These are phyloP conservation scores for Labeo rohita DNA, from an alignment of 2,113 vertebrate species.

Conservation along the genomic window DNA sequence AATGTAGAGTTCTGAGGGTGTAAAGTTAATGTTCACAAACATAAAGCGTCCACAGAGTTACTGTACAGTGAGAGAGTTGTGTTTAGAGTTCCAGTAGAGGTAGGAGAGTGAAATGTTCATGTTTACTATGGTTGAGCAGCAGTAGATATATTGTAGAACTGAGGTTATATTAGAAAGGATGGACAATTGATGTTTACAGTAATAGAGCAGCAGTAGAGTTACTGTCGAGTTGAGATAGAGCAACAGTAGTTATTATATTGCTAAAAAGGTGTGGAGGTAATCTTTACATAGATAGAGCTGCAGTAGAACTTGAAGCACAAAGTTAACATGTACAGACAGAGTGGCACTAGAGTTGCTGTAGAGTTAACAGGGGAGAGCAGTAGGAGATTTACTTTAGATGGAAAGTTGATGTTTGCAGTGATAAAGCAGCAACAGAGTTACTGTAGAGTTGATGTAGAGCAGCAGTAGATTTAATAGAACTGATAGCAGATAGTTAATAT, in stretches of 20 bases:
- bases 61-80: not conserved
- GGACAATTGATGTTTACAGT: too few relatives aligned
- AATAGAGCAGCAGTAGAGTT: too few relatives aligned
- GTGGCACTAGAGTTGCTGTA: not conserved
- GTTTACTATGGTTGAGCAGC: constrained; percentile 69
- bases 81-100: not conserved
- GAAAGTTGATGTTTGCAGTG: not conserved
- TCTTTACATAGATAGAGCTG: not conserved
- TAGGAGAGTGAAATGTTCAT: not conserved
- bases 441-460: not conserved
- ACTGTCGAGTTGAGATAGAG: not conserved
- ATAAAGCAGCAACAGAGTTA: not conserved
- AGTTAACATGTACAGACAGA: not conserved
- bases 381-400: too few relatives aligned
- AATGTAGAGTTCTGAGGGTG: not conserved
- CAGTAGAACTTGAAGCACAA: not conserved
- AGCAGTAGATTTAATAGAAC: too few relatives aligned
- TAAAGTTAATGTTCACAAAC: not conserved
- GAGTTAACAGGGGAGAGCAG: not conserved
- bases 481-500: too few relatives aligned
- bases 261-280: not conserved
- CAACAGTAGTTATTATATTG: not conserved
- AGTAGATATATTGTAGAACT: not conserved
- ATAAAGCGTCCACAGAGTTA: too few relatives aligned
- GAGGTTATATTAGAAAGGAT: not conserved